phyloP scores from a whole-genome alignment of 2,888 invertebrate genomes.

The Panzeria rudis region DNA sequence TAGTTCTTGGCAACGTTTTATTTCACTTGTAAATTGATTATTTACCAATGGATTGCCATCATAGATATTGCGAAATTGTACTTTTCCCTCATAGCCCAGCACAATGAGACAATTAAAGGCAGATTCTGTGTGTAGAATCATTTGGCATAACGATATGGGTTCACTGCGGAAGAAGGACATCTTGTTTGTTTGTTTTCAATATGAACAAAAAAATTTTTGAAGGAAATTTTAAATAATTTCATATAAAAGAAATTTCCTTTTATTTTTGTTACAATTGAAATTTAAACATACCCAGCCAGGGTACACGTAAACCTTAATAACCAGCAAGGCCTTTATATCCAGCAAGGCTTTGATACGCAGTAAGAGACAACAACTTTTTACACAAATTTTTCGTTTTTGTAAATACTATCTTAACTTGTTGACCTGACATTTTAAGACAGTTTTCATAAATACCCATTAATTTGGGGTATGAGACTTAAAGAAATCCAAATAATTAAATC shows the following conservation, averaged over 20 bases:
- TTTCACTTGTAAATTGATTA: conserved; percentile 73
- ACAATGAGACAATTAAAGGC: conserved; percentile 79
- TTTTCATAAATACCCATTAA: no score
- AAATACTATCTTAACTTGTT: no score
- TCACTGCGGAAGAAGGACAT: conserved; percentile 81
- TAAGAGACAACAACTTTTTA: no score
- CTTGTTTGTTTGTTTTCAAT: neutral
- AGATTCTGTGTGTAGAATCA: conserved; percentile 78
- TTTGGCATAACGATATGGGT: conserved; percentile 78
- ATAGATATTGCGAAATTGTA: conserved; percentile 78
- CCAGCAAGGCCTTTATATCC: no score
- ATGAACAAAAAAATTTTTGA: conserved; percentile 1
- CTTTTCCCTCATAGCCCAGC: conserved; percentile 78
- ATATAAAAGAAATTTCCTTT: neutral
- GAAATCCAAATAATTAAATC: no score
- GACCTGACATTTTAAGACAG: no score
- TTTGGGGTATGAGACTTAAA: no score
- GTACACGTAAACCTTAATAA: neutral
- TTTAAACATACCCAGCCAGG: neutral
- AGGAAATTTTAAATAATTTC: conserved; percentile 1
- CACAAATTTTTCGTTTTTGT: no score
- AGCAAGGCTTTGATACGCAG: no score
- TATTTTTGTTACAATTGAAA: neutral
- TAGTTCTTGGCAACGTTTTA: conserved; percentile 76
- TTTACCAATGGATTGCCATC: conserved; percentile 75